Conservation (phyloP, 2,888 invertebrate genomes). For the Drosophila neonasuta region DNA sequence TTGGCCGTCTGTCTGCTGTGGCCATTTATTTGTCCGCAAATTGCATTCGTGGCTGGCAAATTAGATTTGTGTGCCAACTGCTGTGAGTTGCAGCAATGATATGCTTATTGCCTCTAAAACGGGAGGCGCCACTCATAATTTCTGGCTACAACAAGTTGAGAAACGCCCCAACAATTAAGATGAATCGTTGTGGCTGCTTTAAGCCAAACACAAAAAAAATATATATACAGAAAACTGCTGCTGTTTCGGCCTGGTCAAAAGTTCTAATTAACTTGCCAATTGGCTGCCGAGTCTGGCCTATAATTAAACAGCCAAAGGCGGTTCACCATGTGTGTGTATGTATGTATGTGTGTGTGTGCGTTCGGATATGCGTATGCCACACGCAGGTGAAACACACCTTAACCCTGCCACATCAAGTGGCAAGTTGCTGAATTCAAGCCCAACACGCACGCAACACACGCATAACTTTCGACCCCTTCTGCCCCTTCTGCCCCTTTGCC, state of each 20-base stretch:
- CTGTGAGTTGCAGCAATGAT: slow-evolving; percentile 1
- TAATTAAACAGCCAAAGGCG: slow-evolving; percentile 52
- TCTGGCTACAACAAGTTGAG: slow-evolving; percentile 8
- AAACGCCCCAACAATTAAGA: slow-evolving; percentile 56
- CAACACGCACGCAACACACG: slow-evolving; percentile 27
- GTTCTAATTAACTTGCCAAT: slow-evolving; percentile 67
- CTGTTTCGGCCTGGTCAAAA: slow-evolving; percentile 41
- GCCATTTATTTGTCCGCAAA: slow-evolving; percentile 53
- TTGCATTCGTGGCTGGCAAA: slow-evolving; percentile 61
- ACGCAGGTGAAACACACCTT: slow-evolving; percentile 36
- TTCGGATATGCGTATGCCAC: slow-evolving; percentile 12
- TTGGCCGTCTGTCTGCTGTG: neutral
- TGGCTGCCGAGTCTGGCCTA: slow-evolving; percentile 46
- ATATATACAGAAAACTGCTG: slow-evolving; percentile 12
- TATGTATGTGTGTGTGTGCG: slow-evolving; percentile 13
- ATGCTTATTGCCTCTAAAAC: neutral
- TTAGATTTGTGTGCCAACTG: slow-evolving; percentile 42
- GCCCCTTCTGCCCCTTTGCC: slow-evolving; percentile 6
- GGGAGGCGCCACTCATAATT: slow-evolving; percentile 11
- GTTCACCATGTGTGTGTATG: slow-evolving; percentile 11
- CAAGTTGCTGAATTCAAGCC: slow-evolving; percentile 27
- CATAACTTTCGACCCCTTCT: slow-evolving; percentile 40
- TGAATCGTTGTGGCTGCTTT: slow-evolving; percentile 44
- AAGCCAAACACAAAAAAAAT: slow-evolving; percentile 24
- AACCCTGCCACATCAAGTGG: slow-evolving; percentile 17